A percentile compares a stretch with the other conserved stretches of the same genome.
Evolutionary conservation across 1,140 invertebrate genomes (phyloP).

Genomic region (Carposina sasakii): DNA sequence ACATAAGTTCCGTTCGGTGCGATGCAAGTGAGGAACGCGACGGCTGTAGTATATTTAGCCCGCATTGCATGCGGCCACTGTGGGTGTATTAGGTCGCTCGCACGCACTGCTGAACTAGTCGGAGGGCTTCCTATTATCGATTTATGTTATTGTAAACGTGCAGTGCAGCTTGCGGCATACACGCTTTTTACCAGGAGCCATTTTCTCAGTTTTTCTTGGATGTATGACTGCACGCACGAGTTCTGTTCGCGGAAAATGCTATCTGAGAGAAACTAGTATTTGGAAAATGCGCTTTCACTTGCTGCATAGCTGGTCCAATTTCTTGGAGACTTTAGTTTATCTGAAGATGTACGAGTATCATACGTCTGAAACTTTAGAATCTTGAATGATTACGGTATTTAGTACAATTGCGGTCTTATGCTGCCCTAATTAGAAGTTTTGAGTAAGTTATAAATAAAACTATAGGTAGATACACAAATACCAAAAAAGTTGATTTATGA

Average conservation of each 20-base stretch:
- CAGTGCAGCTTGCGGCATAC: conserved; percentile 27
- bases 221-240: conserved; percentile 39
- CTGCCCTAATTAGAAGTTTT: no score
- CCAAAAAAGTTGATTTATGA: no score
- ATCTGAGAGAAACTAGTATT: conserved; percentile 46
- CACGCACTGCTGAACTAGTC: conserved; percentile 70
- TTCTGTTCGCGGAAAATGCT: conserved; percentile 53
- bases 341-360: no score
- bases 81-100: conserved; percentile 69
- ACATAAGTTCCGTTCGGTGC: conserved; percentile 50
- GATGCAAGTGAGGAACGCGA: conserved; percentile 36
- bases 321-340: no score
- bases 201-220: conserved; percentile 39
- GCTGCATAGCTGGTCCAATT: conserved; percentile 32
- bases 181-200: conserved; percentile 34
- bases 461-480: no score
- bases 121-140: conserved; percentile 70
- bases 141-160: conserved; percentile 57
- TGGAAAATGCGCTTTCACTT: conserved; percentile 58
- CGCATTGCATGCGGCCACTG: conserved; percentile 57
- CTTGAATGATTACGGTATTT: no score
- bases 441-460: no score
- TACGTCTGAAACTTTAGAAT: no score
- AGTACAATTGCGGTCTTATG: no score
- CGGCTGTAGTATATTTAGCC: conserved; percentile 64